phyloP scores from a whole-genome alignment of 2,113 vertebrate genomes.

The Dolichallabes microphthalmus region DNA sequence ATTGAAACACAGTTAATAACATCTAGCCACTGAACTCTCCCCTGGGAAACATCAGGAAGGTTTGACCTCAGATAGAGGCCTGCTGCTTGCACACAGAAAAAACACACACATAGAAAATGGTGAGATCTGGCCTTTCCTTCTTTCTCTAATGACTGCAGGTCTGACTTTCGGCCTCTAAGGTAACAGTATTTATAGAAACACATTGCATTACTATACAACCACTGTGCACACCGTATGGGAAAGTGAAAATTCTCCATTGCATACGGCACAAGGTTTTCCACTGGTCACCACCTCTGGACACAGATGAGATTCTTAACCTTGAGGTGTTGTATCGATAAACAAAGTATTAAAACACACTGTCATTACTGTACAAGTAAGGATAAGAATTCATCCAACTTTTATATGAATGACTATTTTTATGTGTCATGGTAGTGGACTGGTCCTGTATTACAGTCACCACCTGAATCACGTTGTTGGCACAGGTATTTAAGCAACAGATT shows the following conservation, averaged over 20 bases:
- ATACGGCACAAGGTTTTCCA: neutral
- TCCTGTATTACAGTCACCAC: too few relatives aligned
- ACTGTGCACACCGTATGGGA: neutral
- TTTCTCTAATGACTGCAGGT: neutral
- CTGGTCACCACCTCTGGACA: neutral
- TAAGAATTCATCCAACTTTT: neutral
- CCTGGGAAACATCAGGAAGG: neutral
- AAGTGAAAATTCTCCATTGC: neutral
- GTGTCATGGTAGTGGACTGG: too few relatives aligned
- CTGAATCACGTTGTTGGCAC: too few relatives aligned
- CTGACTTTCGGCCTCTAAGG: neutral
- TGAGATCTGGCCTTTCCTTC: neutral
- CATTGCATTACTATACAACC: neutral
- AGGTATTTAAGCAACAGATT: too few relatives aligned
- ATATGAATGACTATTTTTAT: too few relatives aligned
- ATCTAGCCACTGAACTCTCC: slow-evolving; percentile 15
- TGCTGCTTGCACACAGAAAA: slow-evolving; percentile 19
- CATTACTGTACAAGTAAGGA: neutral
- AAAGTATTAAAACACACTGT: neutral
- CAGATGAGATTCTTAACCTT: too few relatives aligned
- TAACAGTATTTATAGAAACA: neutral
- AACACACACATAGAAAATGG: neutral
- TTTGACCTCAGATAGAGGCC: neutral
- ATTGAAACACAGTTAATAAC: slow-evolving; percentile 32
- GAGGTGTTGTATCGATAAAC: neutral